Evolutionary conservation across 2,888 invertebrate species (phyloP).

Genomic region (Ceramica pisi): DNA sequence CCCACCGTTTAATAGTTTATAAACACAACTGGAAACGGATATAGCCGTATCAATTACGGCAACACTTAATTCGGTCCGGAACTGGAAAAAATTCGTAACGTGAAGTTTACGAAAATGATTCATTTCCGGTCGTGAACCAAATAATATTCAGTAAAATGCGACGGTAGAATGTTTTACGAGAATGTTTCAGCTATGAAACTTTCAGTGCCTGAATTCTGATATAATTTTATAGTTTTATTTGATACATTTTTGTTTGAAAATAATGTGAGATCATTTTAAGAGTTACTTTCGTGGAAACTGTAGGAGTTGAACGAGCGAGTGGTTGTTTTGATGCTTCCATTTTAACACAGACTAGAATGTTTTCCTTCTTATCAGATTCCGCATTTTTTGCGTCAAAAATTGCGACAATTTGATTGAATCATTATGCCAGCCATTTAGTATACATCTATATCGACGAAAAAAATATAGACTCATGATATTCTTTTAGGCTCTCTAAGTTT

Average conservation of each 20-base stretch:
- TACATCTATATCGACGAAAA: background rate
- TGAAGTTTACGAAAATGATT: constrained; percentile 73
- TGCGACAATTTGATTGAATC: too few relatives aligned
- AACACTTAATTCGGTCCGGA: constrained; percentile 61
- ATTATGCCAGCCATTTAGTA: background rate
- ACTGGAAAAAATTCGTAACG: constrained; percentile 68
- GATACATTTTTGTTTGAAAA: constrained; percentile 46
- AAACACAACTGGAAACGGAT: constrained; percentile 33
- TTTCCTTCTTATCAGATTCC: background rate
- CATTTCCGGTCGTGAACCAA: constrained; percentile 71
- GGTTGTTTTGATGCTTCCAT: constrained; percentile 5
- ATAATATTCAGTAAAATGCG: constrained; percentile 50
- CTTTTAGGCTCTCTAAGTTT: too few relatives aligned
- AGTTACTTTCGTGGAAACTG: constrained; percentile 25
- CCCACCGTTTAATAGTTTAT: constrained; percentile 15
- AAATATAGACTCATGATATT: too few relatives aligned
- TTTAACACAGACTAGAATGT: background rate
- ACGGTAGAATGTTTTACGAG: constrained; percentile 44
- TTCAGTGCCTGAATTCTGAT: constrained; percentile 50
- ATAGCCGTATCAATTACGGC: constrained; percentile 56
- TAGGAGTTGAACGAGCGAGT: constrained; percentile 1
- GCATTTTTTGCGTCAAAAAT: too few relatives aligned
- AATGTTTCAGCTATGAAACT: constrained; percentile 50
- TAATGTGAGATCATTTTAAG: background rate
- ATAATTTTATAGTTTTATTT: constrained; percentile 58